Conservation (phyloP, 1,140 invertebrate species). For the Lethrus apterus region DNA sequence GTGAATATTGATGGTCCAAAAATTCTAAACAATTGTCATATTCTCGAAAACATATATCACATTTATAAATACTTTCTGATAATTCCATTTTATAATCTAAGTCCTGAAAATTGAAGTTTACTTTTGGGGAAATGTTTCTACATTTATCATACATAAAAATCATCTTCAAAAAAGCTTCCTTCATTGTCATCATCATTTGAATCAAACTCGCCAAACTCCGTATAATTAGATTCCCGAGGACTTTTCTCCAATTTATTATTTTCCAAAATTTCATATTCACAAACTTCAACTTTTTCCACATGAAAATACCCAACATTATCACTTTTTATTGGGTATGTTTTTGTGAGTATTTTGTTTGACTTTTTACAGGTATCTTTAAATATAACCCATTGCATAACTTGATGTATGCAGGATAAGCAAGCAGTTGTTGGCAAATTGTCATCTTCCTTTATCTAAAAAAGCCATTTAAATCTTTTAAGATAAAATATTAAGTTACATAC, state of each 20-base stretch:
- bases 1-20: conserved; percentile 23
- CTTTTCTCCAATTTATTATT: background rate
- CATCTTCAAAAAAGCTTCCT: background rate
- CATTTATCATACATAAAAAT: background rate
- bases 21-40: conserved; percentile 23
- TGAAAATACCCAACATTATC: no score
- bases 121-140: background rate
- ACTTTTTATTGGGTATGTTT: no score
- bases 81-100: background rate
- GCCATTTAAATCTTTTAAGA: background rate
- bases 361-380: conserved; percentile 24
- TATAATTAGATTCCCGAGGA: background rate
- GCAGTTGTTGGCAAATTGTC: conserved; percentile 18
- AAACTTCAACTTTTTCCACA: no score
- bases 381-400: conserved; percentile 22
- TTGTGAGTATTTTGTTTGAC: conserved; percentile 17
- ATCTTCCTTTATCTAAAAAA: conserved; percentile 21
- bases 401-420: conserved; percentile 21
- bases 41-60: conserved; percentile 21
- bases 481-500: conserved; percentile 18
- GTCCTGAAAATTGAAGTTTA: conserved; percentile 8
- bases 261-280: no score
- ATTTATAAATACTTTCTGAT: conserved; percentile 14
- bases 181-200: background rate
- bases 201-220: background rate